Conservation (phyloP, 1,140 invertebrate species). For the Helicoverpa armigera region DNA sequence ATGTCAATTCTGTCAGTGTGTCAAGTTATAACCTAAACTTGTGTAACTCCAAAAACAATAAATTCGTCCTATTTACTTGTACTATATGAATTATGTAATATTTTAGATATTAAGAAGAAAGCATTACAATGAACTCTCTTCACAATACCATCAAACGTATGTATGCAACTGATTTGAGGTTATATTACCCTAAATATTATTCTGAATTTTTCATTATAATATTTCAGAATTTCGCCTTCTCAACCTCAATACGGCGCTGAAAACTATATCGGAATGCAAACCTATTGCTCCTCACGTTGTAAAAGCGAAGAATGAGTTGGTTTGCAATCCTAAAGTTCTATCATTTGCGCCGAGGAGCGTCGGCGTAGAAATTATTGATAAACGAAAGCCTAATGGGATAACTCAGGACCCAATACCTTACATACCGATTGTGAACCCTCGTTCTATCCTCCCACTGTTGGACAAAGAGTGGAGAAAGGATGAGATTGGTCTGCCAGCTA, state of each 20-base stretch:
- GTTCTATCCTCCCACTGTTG: slow-evolving; percentile 79
- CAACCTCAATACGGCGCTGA: slow-evolving; percentile 73
- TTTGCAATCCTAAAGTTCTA: slow-evolving; percentile 46
- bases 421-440: slow-evolving; percentile 77
- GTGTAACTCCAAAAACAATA: neutral
- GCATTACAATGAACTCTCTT: slow-evolving; percentile 68
- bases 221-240: slow-evolving; percentile 77
- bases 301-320: slow-evolving; percentile 59
- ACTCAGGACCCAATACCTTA: slow-evolving; percentile 75
- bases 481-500: slow-evolving; percentile 77
- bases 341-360: slow-evolving; percentile 70
- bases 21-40: neutral
- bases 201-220: slow-evolving; percentile 20
- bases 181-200: slow-evolving; percentile 53
- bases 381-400: slow-evolving; percentile 59
- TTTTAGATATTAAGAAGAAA: neutral
- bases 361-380: slow-evolving; percentile 72
- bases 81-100: slow-evolving; percentile 1
- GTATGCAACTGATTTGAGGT: slow-evolving; percentile 64
- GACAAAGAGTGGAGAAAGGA: slow-evolving; percentile 77
- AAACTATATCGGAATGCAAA: slow-evolving; percentile 72
- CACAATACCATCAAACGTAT: slow-evolving; percentile 76
- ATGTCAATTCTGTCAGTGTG: neutral
- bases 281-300: slow-evolving; percentile 55
- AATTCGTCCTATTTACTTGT: neutral